Base-by-base conservation (phyloP, 2,113 vertebrate genomes). In the Sphaerodactylus townsendi region DNA sequence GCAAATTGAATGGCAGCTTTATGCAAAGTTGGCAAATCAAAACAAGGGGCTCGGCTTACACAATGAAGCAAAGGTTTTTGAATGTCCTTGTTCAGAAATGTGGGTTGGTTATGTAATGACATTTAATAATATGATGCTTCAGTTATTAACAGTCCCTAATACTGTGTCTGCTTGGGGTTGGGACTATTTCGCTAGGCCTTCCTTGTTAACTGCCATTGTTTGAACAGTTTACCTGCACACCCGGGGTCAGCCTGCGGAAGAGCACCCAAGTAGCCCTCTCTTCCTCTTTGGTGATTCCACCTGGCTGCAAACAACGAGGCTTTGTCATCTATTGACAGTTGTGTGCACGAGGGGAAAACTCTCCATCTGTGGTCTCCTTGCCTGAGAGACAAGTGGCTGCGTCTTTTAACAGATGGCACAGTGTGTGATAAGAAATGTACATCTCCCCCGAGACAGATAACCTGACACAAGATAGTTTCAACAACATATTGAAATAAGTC, bases 301-400 rank as follows among this genome's bases (percentile, higher is more conserved):
- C 91, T 94, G 95, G 92, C 91, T 93, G 85, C 76, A 93, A 88
- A 92, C 88, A 88, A 86, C 83, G 87, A 90, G 84, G 89, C 93
- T 94, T 94, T 95, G 94, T 94, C 95, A 91, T 93, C 86, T 92
- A 92, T 91, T 95, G 95, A 95, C 95, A 95, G 94, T 90, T 78
- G 81, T 56, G 85, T 87, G 85, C 90, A 90, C 92, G 87, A 79
- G 90, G 91, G 92, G 89, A 89, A 86, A 88, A 70, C 90, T 93
- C 93, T 93, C 94, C 95, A 95, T 95, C 95, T 95, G 95, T 94
- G 92, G 94, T 83, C 90, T 70, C n/a, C 76, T 59, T 92, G 91
- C 82, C n/a, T 13, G 89, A 89, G 92, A 93, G 94, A 93, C n/a
- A 82, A 94, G 92, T 75, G 94, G 92, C 89, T 95, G 94, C 89